Conservation (phyloP, 1,140 invertebrate species). For the Parasteatoda tepidariorum region DNA sequence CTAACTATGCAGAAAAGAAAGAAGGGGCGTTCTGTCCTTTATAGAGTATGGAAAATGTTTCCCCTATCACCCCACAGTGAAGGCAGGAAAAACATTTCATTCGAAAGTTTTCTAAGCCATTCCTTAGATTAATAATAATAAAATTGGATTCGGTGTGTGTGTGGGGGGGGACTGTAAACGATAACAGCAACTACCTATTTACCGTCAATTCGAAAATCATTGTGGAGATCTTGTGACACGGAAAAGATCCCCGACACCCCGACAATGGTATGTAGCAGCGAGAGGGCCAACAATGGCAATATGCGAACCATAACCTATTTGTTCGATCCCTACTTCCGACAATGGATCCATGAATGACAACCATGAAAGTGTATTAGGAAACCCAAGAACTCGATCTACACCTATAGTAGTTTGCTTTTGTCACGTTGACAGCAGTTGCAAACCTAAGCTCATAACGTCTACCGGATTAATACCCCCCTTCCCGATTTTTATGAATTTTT, state of each 20-base stretch:
- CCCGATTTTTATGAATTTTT: background rate
- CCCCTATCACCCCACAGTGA: too few species aligned
- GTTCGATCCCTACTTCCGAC: constrained; percentile 44
- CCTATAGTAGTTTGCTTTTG: constrained; percentile 24
- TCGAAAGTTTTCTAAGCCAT: background rate
- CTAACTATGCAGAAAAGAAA: too few species aligned
- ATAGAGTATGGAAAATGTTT: too few species aligned
- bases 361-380: constrained; percentile 59
- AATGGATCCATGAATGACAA: constrained; percentile 30
- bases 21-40: too few species aligned
- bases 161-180: constrained; percentile 19
- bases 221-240: background rate
- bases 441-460: constrained; percentile 49
- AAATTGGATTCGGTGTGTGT: constrained; percentile 45
- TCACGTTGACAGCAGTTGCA: constrained; percentile 43
- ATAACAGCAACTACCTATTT: constrained; percentile 54
- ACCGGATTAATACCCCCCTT: background rate
- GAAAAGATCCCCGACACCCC: constrained; percentile 3
- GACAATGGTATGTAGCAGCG: constrained; percentile 28
- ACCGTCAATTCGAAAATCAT: constrained; percentile 42
- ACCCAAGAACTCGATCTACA: constrained; percentile 27
- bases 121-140: constrained; percentile 31
- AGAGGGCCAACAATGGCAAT: constrained; percentile 57
- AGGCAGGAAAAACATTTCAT: background rate
- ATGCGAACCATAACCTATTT: constrained; percentile 60